Conservation (phyloP, 2,888 invertebrate genomes). For the Heliconius hortense region DNA sequence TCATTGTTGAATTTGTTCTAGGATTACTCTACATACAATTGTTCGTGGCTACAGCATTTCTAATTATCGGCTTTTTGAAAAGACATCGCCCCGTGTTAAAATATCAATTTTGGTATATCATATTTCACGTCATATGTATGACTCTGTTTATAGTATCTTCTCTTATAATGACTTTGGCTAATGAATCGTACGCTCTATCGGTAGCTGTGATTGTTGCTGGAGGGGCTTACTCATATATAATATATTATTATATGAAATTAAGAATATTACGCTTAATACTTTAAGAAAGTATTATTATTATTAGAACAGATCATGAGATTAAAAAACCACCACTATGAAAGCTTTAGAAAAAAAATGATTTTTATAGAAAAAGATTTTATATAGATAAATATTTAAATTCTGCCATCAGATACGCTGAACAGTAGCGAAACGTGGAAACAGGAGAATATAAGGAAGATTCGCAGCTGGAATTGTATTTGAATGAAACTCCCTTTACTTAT, state of each 20-base stretch:
- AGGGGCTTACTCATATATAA: constrained; percentile 52
- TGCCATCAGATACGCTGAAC: background rate
- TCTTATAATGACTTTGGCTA: constrained; percentile 53
- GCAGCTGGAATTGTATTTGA: background rate
- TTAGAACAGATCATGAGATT: background rate
- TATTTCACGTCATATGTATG: constrained; percentile 58
- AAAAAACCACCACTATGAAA: background rate
- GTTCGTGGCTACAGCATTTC: constrained; percentile 58
- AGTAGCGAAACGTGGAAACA: background rate
- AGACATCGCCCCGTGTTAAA: constrained; percentile 53
- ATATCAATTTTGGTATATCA: constrained; percentile 60
- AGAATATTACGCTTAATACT: constrained; percentile 4
- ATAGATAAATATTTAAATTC: background rate
- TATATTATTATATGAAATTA: constrained; percentile 45
- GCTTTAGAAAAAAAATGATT: background rate
- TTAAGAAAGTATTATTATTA: background rate
- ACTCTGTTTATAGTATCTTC: constrained; percentile 52
- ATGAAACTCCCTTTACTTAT: constrained; percentile 15
- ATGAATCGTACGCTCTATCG: constrained; percentile 49
- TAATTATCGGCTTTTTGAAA: constrained; percentile 56
- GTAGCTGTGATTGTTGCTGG: constrained; percentile 47
- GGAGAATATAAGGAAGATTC: background rate
- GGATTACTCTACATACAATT: constrained; percentile 61
- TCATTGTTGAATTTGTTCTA: constrained; percentile 59
- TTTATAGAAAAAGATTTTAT: background rate